A percentile compares a stretch with the other conserved stretches of the same genome.
Evolutionary conservation across 2,113 vertebrate species (phyloP).

Genomic region (Zingel zingel): DNA sequence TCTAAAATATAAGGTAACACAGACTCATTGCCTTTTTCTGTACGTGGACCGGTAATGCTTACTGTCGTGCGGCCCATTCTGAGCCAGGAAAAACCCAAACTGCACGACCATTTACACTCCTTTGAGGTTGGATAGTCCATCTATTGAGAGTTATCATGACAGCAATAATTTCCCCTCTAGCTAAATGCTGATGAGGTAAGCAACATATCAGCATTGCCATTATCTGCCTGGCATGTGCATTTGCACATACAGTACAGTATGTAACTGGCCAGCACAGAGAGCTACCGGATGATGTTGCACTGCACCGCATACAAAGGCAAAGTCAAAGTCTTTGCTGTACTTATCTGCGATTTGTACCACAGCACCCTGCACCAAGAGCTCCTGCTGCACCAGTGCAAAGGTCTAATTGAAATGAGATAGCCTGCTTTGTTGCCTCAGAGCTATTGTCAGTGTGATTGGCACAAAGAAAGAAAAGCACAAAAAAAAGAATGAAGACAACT

Average conservation of each 20-base stretch:
- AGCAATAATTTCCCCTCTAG: background rate
- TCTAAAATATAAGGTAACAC: no score
- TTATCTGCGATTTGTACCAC: background rate
- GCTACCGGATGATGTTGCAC: background rate
- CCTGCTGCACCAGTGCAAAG: constrained; percentile 51
- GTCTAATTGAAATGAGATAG: constrained; percentile 66
- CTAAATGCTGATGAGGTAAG: constrained; percentile 13
- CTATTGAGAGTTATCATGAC: constrained; percentile 22
- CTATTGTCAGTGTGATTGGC: constrained; percentile 54
- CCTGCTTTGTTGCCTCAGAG: constrained; percentile 45
- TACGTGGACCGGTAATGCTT: no score
- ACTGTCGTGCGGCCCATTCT: no score
- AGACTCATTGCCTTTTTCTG: no score
- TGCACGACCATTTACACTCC: background rate
- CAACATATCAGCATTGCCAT: constrained; percentile 21
- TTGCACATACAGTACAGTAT: background rate
- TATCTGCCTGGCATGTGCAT: constrained; percentile 15
- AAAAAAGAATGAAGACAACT: constrained; percentile 45
- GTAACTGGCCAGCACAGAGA: background rate
- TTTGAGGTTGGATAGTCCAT: background rate
- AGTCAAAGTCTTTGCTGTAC: background rate
- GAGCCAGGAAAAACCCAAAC: no score
- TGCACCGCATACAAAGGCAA: background rate
- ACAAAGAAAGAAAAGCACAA: constrained; percentile 23
- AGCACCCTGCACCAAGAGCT: constrained; percentile 16